Evolutionary conservation across 1,140 invertebrate species (phyloP), one percentile per base, ranked within the genome.

Genomic region (Bombus breviceps): DNA sequence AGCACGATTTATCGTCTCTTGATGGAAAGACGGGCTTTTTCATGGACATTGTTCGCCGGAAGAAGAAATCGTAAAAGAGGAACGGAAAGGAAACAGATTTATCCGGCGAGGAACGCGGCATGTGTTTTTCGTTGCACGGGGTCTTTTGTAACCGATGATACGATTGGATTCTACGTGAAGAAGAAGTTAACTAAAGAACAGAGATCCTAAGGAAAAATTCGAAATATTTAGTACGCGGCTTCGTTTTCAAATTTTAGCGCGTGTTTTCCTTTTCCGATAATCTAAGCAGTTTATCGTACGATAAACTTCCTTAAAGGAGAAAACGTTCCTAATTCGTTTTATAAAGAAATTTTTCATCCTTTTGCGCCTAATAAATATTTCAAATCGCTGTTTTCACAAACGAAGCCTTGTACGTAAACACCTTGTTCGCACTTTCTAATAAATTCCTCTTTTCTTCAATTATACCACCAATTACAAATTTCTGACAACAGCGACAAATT

Each of bases 1-100:
- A 72, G 37, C 28, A 41, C 22, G 66, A 85, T 43, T 81, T 68
- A 62, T 77, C 18, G 74, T 57, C 68, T 75, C 68, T 79, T 64
- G 62, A 28, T 37, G 62, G 47, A 13, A 66, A 13, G 13, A 6
- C 6, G 18, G 62, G 25, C 4, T 22, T 9, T 66, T 75, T n/a
- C 6, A 39, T 25, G 15, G 32, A 39, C 39, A 37, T 53, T 53
- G 47, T 53, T 53, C 47, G 47, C 6, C 18, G 47, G 47, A 8
- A 22, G 47, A 22, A 53, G 47, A 69, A n/a, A 22, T n/a, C 1
- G 32, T 25, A n/a, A 6, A n/a, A 25, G 25, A 28, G 80, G 47
- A 18, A 2, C 22, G 28, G 41, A 25, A 32, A 74, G 41, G 41
- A 47, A 47, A 47, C 9, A 22, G 72, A 73, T 47, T 22, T 22